Evolutionary conservation across 1,140 invertebrate genomes (phyloP).

Genomic region (Anagrus nilaparvatae): DNA sequence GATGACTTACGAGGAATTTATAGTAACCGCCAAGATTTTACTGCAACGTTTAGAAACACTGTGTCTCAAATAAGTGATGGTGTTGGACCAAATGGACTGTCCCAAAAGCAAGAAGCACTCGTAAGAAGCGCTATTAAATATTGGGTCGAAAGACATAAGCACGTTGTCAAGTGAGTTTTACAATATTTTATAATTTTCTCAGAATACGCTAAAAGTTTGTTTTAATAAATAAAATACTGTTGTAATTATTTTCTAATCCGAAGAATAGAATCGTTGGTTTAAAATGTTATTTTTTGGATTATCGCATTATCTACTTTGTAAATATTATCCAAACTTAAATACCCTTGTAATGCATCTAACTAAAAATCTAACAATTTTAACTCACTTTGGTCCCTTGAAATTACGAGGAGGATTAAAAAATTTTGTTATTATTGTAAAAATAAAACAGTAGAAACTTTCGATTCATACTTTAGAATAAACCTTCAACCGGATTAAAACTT

Average conservation of each 20-base stretch:
- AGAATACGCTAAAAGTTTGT: no score
- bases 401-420: no score
- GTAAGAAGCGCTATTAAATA: conserved; percentile 76
- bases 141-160: conserved; percentile 79
- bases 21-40: conserved; percentile 64
- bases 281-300: not conserved
- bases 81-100: conserved; percentile 61
- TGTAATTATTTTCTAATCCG: not conserved
- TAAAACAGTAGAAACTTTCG: no score
- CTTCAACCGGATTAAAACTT: no score
- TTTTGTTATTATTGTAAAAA: no score
- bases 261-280: not conserved
- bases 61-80: conserved; percentile 48
- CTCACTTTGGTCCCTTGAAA: no score
- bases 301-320: no score
- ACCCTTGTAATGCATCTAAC: no score
- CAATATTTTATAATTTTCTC: no score
- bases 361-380: no score
- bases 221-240: not conserved
- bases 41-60: conserved; percentile 57
- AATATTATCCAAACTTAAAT: no score
- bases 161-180: conserved; percentile 64
- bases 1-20: conserved; percentile 60
- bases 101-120: conserved; percentile 70
- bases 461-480: no score